These are phyloP conservation scores for Nymphalis c-album DNA, from an alignment of 2,888 invertebrate genomes.

Conservation along the genomic window DNA sequence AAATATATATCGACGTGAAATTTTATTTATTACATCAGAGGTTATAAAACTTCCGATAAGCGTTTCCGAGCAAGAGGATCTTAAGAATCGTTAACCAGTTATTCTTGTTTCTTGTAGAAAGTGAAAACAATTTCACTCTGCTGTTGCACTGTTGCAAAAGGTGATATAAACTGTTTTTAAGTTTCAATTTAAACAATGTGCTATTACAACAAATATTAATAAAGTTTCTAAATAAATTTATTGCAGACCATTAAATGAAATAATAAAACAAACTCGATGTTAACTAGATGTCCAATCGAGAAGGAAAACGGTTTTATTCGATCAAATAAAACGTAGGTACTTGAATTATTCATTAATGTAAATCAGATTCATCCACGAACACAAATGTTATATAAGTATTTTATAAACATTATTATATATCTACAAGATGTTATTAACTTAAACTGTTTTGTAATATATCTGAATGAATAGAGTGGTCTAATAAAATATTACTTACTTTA, in stretches of 20 bases:
- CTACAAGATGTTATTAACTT: not conserved
- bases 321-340: not conserved
- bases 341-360: not conserved
- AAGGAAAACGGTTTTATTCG: not conserved
- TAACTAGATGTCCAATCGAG: not conserved
- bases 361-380: not conserved
- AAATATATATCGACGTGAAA: too few relatives aligned
- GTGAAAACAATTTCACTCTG: constrained; percentile 1
- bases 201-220: too few relatives aligned
- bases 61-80: not conserved
- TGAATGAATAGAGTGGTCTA: not conserved
- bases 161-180: not conserved
- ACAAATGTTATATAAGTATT: not conserved
- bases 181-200: too few relatives aligned
- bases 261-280: too few relatives aligned
- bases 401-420: not conserved
- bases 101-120: not conserved
- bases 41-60: not conserved
- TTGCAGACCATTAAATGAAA: too few relatives aligned
- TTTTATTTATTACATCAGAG: not conserved
- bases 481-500: constrained; percentile 28
- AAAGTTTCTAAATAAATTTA: too few relatives aligned
- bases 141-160: not conserved
- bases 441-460: not conserved
- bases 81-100: not conserved